These are phyloP conservation scores for Yponomeuta malinellus DNA, from an alignment of 2,888 invertebrate genomes.

Conservation along the genomic window DNA sequence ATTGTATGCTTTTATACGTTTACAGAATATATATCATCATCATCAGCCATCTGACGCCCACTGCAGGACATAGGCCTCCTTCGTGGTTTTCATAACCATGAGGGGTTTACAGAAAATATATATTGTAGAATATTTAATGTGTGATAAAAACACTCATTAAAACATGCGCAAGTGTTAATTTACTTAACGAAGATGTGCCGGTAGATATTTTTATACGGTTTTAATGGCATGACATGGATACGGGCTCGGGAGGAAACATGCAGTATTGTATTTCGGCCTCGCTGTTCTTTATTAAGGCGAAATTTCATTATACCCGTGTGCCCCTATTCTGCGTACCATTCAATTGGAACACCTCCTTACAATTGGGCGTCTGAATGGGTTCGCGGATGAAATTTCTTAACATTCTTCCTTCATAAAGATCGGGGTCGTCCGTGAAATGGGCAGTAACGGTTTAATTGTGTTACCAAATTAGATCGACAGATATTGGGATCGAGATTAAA, in stretches of 20 bases:
- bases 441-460: conserved; percentile 71
- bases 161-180: conserved; percentile 45
- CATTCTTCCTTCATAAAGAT: conserved; percentile 70
- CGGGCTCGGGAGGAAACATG: conserved; percentile 70
- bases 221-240: conserved; percentile 73
- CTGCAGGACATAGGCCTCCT: too few species aligned
- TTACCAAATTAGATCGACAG: conserved; percentile 64
- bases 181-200: conserved; percentile 62
- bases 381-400: conserved; percentile 75
- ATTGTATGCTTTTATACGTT: too few species aligned
- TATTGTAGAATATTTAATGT: too few species aligned
- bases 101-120: too few species aligned
- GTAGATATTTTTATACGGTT: conserved; percentile 65
- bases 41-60: too few species aligned
- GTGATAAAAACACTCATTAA: background rate
- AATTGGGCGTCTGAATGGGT: conserved; percentile 73
- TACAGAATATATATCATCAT: too few species aligned
- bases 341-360: conserved; percentile 73
- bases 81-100: too few species aligned
- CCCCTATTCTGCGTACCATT: conserved; percentile 67
- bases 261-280: conserved; percentile 71
- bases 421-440: conserved; percentile 66
- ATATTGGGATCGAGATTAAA: conserved; percentile 64
- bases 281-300: conserved; percentile 69
- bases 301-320: conserved; percentile 70